A percentile compares a stretch with the other conserved stretches of the same genome.
These are phyloP conservation scores for Lepus timidus DNA, from an alignment of 2,113 vertebrate genomes.

Conservation along the genomic window DNA sequence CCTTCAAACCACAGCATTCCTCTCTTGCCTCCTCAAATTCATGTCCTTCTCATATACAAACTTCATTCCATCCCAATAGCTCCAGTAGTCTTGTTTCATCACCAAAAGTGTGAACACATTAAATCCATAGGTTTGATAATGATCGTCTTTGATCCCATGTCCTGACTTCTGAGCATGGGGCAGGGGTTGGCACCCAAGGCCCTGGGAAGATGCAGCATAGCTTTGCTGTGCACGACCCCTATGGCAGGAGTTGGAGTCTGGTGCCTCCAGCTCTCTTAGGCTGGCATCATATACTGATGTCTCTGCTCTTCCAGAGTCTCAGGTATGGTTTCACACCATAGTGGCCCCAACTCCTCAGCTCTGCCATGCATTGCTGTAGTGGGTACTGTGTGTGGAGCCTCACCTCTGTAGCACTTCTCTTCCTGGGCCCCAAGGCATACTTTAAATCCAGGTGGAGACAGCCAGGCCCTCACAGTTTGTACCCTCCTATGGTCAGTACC, in stretches of 20 bases:
- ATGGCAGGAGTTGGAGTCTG: neutral
- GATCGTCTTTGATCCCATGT: neutral
- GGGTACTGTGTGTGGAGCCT: fast-evolving
- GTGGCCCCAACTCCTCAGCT: neutral
- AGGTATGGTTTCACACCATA: neutral
- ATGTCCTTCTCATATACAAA: neutral
- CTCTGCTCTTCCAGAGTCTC: neutral
- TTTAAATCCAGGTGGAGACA: too few relatives aligned
- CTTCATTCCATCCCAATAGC: neutral
- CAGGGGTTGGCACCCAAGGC: neutral
- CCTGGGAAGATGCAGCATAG: neutral
- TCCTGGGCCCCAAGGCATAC: too few relatives aligned
- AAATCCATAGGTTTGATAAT: neutral
- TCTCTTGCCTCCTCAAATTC: neutral
- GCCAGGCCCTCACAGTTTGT: too few relatives aligned
- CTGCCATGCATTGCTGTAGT: too few relatives aligned
- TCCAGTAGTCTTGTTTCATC: neutral
- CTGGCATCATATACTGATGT: neutral
- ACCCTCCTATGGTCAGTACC: neutral
- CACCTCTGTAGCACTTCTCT: neutral
- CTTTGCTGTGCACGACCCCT: neutral
- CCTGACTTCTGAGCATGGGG: neutral
- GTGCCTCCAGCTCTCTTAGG: neutral
- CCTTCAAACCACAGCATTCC: neutral
- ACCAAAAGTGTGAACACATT: neutral